Evolutionary conservation across 2,113 vertebrate species (phyloP), one percentile per base, ranked within the genome.

Genomic region (Microtus richardsoni): DNA sequence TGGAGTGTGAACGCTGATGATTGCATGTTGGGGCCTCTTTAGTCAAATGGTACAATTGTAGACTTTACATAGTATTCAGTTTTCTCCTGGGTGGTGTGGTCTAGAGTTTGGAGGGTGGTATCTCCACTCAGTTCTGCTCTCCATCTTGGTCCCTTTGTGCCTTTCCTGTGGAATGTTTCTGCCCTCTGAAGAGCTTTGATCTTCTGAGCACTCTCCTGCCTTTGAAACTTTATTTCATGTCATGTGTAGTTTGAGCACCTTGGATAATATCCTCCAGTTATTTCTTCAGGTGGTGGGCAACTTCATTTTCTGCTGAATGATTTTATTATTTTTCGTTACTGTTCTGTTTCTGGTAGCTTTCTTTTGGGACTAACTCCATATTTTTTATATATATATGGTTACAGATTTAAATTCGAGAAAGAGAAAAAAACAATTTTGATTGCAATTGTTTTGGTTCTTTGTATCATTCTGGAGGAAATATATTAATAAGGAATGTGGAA

Each of bases 271-370:
- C 11, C 71, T 84, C 24, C 14, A 26, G 14, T 26, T 19, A 36
- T 79, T 83, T 74, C 89, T 94, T 89, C 70, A 93, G 68, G 26
- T 89, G 47, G 49, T 87, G 58, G 28, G 62, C 39, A 70, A 22
- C 89, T 94, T 94, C 66, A 54, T 94, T 94, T 96, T 84, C 77
- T 91, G 41, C 87, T 78, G 79, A 96, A 44, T 22, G 17, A 80
- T 39, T 94, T 36, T 39, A 26, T 4, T 92, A 54, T 24, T 41
- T 94, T 89, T 90, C 75, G 68, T 16, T 24, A 60, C 11, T 44
- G 41, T 41, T 93, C 66, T 26, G 60, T 41, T 92, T 41, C 44
- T 96, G 88, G 44, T 92, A 49, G 79, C 91, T 92, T 96, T 41
- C 68, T 70, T 90, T 90, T 44, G 33, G 24, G 54, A 39, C 87